Evolutionary conservation across 1,140 invertebrate species (phyloP).

Genomic region (Orius insidiosus): DNA sequence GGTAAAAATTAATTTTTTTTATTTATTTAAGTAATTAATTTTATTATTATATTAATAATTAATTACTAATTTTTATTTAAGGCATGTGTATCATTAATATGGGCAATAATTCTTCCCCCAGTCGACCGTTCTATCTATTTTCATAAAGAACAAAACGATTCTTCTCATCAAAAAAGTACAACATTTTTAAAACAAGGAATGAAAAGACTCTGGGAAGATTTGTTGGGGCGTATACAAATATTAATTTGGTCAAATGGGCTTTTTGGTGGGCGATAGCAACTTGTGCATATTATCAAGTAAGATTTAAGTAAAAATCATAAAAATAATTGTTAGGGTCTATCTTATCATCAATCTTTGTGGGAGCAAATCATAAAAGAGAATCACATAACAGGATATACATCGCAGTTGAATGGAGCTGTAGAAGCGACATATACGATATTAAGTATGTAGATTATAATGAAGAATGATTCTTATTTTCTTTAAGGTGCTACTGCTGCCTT

Average conservation of each 20-base stretch:
- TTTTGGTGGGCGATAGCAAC: constrained; percentile 65
- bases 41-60: too few species aligned
- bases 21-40: not conserved
- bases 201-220: constrained; percentile 40
- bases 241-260: constrained; percentile 65
- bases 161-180: too few species aligned
- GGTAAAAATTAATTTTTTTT: constrained; percentile 26
- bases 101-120: not conserved
- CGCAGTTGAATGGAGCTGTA: constrained; percentile 31
- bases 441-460: constrained; percentile 10
- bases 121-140: constrained; percentile 5
- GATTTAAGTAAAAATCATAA: constrained; percentile 30
- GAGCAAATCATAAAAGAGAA: constrained; percentile 21
- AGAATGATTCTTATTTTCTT: constrained; percentile 1
- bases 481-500: constrained; percentile 31
- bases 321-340: constrained; percentile 24
- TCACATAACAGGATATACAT: constrained; percentile 18
- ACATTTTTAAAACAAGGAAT: not conserved
- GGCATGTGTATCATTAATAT: not conserved
- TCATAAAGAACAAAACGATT: not conserved
- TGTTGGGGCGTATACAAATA: constrained; percentile 47
- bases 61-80: not conserved
- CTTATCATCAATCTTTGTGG: constrained; percentile 35
- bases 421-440: constrained; percentile 30
- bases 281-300: constrained; percentile 63